phyloP scores from a whole-genome alignment of 2,113 vertebrate genomes.

The Neopipo cinnamomea region DNA sequence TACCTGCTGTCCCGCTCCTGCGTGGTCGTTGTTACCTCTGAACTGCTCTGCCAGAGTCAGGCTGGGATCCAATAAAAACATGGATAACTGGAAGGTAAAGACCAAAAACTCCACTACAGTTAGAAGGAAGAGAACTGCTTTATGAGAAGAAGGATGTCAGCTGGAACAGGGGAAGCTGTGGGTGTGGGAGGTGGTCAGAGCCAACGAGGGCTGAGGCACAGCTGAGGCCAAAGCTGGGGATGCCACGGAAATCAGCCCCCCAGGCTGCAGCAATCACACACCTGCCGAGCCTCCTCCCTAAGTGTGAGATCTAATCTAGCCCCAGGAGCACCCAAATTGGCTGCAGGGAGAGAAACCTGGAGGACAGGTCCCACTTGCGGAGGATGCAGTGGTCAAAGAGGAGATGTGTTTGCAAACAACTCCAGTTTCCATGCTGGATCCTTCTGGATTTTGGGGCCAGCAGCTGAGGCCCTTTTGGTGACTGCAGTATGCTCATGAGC shows the following conservation, averaged over 20 bases:
- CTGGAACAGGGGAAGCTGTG: too few species aligned
- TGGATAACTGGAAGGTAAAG: fast-evolving
- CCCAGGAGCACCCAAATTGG: background rate
- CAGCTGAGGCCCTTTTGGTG: background rate
- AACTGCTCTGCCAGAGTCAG: background rate
- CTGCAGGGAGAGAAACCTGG: background rate
- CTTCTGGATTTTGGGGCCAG: background rate
- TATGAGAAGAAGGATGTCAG: fast-evolving
- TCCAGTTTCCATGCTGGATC: background rate
- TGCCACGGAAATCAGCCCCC: fast-evolving
- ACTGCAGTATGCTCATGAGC: background rate
- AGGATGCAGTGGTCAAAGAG: background rate
- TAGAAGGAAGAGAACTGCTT: fast-evolving
- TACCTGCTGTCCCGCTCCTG: background rate
- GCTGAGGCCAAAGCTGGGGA: background rate
- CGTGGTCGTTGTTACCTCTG: fast-evolving
- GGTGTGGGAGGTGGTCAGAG: background rate
- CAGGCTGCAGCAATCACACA: background rate
- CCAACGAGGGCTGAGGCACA: background rate
- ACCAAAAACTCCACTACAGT: too few species aligned
- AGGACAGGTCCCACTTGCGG: background rate
- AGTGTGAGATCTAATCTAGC: background rate
- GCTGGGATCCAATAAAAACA: fast-evolving
- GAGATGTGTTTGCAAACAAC: background rate
- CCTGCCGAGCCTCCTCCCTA: background rate